Evolutionary conservation across 2,797 vertebrate genomes (phyloP).

Genomic region (Rhabdophis nuchalis): DNA sequence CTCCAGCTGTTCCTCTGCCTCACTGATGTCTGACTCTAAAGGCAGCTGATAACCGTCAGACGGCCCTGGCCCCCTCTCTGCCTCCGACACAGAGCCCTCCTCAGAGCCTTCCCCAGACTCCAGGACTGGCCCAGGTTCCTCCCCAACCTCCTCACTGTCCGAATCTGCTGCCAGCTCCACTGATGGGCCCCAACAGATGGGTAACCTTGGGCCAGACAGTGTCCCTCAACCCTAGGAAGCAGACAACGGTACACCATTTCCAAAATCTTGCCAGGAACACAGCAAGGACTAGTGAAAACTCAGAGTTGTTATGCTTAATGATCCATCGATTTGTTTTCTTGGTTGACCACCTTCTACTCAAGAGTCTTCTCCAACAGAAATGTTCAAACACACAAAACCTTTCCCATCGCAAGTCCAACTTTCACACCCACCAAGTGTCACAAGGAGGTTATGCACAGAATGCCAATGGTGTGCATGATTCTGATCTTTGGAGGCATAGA

Average conservation of each 20-base stretch:
- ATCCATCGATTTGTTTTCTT: neutral
- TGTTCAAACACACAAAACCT: neutral
- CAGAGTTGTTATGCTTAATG: neutral
- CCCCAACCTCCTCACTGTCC: too few species aligned
- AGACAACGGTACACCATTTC: neutral
- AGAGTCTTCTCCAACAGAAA: neutral
- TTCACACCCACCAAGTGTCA: neutral
- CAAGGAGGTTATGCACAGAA: neutral
- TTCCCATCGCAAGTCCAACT: neutral
- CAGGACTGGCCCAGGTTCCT: too few species aligned
- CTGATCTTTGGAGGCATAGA: neutral
- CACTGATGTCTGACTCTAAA: too few species aligned
- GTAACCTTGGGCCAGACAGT: neutral
- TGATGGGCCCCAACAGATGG: too few species aligned
- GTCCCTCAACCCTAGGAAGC: neutral
- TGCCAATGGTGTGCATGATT: neutral
- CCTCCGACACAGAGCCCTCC: too few species aligned
- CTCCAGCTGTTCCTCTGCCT: too few species aligned
- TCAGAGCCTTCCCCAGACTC: too few species aligned
- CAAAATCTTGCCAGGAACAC: neutral
- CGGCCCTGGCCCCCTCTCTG: too few species aligned
- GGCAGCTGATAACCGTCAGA: too few species aligned
- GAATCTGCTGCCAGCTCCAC: too few species aligned
- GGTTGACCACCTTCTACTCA: neutral
- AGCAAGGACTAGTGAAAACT: neutral